These are phyloP conservation scores for Nezara viridula DNA, from an alignment of 2,888 invertebrate species.

Conservation along the genomic window DNA sequence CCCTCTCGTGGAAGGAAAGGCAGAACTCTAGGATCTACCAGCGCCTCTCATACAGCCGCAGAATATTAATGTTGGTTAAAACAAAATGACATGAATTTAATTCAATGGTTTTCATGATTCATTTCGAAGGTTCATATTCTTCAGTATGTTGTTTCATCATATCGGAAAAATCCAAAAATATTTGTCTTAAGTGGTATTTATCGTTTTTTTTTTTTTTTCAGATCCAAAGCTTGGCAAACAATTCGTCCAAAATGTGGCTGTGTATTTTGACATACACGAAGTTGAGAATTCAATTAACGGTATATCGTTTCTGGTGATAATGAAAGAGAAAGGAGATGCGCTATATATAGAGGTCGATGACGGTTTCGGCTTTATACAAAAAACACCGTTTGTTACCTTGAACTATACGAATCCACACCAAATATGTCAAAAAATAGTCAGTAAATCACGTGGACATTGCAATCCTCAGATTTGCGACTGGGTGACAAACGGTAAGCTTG, in stretches of 20 bases:
- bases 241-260: not conserved
- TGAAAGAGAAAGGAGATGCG: slow-evolving; percentile 33
- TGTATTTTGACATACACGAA: slow-evolving; percentile 36
- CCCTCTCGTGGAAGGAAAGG: too few species aligned
- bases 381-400: not conserved
- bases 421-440: not conserved
- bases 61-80: too few species aligned
- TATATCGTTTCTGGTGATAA: not conserved
- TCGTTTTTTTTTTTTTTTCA: not conserved
- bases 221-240: not conserved
- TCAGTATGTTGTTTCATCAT: too few species aligned
- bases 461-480: not conserved
- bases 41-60: too few species aligned
- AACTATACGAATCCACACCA: not conserved
- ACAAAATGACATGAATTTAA: too few species aligned
- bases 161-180: too few species aligned
- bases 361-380: not conserved
- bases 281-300: not conserved
- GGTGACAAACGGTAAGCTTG: not conserved
- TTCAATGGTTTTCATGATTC: too few species aligned
- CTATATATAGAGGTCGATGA: not conserved
- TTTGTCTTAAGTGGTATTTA: not conserved
- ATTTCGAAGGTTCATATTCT: too few species aligned
- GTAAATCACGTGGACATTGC: not conserved
- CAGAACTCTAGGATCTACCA: too few species aligned